Evolutionary conservation across 1,140 invertebrate genomes (phyloP).

Genomic region (Zophobas morio): DNA sequence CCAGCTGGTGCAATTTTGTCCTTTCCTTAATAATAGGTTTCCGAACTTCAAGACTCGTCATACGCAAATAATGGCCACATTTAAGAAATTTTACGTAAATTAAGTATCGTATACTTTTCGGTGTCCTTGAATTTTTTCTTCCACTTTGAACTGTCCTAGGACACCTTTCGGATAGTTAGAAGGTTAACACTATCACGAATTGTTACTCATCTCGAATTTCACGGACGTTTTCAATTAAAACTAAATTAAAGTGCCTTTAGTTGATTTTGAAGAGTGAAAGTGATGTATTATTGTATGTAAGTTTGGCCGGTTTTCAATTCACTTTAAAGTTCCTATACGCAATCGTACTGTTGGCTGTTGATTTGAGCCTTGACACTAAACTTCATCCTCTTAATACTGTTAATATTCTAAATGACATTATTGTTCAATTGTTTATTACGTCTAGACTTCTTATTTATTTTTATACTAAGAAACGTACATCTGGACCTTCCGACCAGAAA

Average conservation of each 20-base stretch:
- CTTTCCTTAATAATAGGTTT: no score
- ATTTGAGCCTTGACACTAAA: constrained; percentile 40
- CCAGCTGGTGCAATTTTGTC: no score
- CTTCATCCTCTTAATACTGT: constrained; percentile 39
- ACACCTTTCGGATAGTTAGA: no score
- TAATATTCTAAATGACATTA: constrained; percentile 40
- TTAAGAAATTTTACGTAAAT: no score
- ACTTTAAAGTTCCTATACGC: background rate
- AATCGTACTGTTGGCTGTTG: constrained; percentile 30
- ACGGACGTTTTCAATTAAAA: background rate
- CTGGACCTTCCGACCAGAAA: background rate
- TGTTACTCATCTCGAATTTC: no score
- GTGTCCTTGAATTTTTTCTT: no score
- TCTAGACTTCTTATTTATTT: constrained; percentile 40
- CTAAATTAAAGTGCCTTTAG: background rate
- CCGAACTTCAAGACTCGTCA: no score
- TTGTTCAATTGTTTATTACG: constrained; percentile 42
- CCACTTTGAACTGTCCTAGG: no score
- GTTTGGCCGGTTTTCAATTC: constrained; percentile 27
- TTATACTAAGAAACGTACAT: constrained; percentile 1
- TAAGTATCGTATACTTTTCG: no score
- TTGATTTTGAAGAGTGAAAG: background rate
- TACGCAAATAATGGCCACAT: no score
- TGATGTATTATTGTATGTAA: background rate
- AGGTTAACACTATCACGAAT: no score